Evolutionary conservation across 2,797 vertebrate genomes (phyloP).

Genomic region (Brachyalestes nurse): DNA sequence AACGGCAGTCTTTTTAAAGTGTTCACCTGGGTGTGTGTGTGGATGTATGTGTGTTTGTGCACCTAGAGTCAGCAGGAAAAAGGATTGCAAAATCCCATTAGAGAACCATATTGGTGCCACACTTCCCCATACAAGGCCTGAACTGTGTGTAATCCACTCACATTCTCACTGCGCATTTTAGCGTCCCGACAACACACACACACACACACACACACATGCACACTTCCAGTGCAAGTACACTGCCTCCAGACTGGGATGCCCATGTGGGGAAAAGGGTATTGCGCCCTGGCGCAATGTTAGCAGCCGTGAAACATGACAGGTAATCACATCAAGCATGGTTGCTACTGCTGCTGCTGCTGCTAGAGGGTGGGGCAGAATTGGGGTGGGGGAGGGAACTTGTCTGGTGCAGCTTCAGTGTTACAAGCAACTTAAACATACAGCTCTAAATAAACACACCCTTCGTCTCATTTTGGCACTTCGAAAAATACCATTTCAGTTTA

Average conservation of each 20-base stretch:
- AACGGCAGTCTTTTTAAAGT: conserved; percentile 3
- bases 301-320: conserved; percentile 80
- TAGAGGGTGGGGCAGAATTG: conserved; percentile 25
- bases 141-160: conserved; percentile 80
- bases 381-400: conserved; percentile 9
- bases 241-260: conserved; percentile 65
- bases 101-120: conserved; percentile 72
- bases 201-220: conserved; percentile 44
- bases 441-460: not conserved
- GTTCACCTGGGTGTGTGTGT: conserved; percentile 28
- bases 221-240: conserved; percentile 25
- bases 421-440: not conserved
- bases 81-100: conserved; percentile 80
- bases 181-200: conserved; percentile 48
- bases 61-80: conserved; percentile 54
- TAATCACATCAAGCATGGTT: conserved; percentile 75
- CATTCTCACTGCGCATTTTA: conserved; percentile 70
- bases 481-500: not conserved
- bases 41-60: conserved; percentile 16
- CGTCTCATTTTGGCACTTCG: not conserved
- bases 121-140: conserved; percentile 72
- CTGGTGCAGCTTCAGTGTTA: not conserved
- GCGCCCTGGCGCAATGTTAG: conserved; percentile 67
- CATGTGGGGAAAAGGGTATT: conserved; percentile 68
- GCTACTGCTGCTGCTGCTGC: conserved; percentile 44